Percentiles rank a stretch among this genome's conserved stretches.
Conservation (phyloP, 2,797 vertebrate genomes). For the Lacerta viridis region DNA sequence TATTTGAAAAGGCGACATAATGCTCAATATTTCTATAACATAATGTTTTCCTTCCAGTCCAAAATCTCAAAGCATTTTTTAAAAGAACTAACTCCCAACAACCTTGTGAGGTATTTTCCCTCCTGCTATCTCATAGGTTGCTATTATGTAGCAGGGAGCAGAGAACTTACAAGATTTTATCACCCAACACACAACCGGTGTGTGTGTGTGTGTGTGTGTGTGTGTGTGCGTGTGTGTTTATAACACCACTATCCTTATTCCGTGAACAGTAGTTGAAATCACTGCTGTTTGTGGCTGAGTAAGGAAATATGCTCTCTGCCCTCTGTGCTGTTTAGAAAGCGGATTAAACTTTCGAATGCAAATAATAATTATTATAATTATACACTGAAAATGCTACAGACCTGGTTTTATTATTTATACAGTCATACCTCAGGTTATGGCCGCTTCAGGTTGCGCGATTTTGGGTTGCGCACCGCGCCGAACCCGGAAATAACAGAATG, state of each 20-base stretch:
- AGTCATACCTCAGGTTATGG: no score
- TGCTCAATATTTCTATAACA: conserved; percentile 17
- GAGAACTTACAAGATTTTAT: not conserved
- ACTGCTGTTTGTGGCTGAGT: not conserved
- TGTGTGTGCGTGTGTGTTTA: no score
- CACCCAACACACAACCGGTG: not conserved
- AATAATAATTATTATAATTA: not conserved
- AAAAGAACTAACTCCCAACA: not conserved
- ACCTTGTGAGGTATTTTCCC: not conserved
- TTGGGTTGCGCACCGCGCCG: no score
- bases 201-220: no score
- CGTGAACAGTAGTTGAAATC: not conserved
- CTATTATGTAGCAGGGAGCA: not conserved
- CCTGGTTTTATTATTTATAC: not conserved
- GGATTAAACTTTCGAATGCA: no score
- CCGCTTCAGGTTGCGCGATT: no score
- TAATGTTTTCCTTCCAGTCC: conserved; percentile 17
- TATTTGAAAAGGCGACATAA: conserved; percentile 34
- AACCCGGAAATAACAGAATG: no score
- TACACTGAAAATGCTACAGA: not conserved
- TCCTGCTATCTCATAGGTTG: not conserved
- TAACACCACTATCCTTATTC: no score
- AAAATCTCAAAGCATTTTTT: conserved; percentile 17
- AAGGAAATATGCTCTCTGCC: not conserved
- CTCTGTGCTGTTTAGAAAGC: no score